Base-by-base conservation (phyloP, 2,888 invertebrate genomes). In the Argyra leucocephala region DNA sequence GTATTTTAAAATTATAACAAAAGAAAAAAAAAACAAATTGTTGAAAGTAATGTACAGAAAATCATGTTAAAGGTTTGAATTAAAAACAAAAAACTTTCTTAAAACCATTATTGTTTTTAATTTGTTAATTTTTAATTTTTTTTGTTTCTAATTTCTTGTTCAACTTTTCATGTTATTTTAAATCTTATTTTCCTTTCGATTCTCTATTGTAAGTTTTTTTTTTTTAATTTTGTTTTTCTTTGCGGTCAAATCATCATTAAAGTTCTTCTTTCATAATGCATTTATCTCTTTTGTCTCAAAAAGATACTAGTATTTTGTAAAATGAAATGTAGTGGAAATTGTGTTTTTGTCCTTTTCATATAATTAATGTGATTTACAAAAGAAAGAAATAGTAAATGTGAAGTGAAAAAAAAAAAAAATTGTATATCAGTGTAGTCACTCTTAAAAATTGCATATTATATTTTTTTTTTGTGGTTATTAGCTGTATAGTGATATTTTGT, bases 201-300 rank as follows among this genome's bases (percentile, higher is more conserved):
- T 31, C 31, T 7, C 5, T 48, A 18, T 10, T 37, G 6, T 37
- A 9, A 15, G 3, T 9, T 37, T 48, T 48, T 48, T 48, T 18
- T 15, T 18, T 18, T 48, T 48, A 18, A 18, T 48, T 18, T 2
- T 1, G 5, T 2, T 12, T 2, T 9, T 2, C 18, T 15, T 18
- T 48, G 48, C 18, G 48, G 48, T 48, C 48, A 48, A 48, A 48
- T 48, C 18, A 48, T 48, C 48, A 48, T 48, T 48, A 48, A 48
- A n/a, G 48, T 48, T 48, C 5, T 18, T 15, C 18, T 18, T 48
- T 48, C 15, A 9, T 18, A 48, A 18, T 48, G 48, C 48, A 48
- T 48, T 48, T 48, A 48, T 48, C 15, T 48, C 18, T 48, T 48
- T 48, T 48, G 5, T 48, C 18, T 48, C 48, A 18, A 48, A 48